Base-by-base conservation (phyloP, 2,888 invertebrate species). In the Dichetophora obliterata region DNA sequence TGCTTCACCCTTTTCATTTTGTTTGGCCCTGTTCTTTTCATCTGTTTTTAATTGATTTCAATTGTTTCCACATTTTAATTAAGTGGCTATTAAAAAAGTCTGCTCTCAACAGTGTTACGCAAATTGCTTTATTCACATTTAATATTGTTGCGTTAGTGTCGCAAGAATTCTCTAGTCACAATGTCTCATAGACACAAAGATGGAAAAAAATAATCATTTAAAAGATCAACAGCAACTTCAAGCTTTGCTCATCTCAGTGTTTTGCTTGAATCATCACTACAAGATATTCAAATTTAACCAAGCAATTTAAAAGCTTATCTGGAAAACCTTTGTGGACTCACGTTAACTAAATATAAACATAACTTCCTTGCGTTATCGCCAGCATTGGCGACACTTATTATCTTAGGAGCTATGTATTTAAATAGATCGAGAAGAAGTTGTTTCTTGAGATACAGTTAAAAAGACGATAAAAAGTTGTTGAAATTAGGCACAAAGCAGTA, bases 281-380 rank as follows among this genome's bases (percentile, higher is more conserved):
- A n/a, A 22, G 9, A 14, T 22, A 22, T 2, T 54, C 43, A 11
- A 11, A 11, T 43, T 14, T 24, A 59, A 59, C 24, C 6, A 14
- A 1, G 3, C 9, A 11, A 9, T 11, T 22, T 54, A 63, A 31
- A 31, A 24, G 3, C 80, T 77, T 77, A 79, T 77, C 78, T 71
- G 70, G 75, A 76, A 73, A 78, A 82, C 79, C 81, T 85, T 81
- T 86, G 85, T 86, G 75, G 84, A 84, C 85, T 85, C 85, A 85
- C 85, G 86, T 85, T 84, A 82, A 65, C 79, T 81, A 85, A 85
- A 84, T 78, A 84, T 77, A 43, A 70, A 79, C 54, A 76, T 14
- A 24, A 22, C 22, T 11, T 24, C 19, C 48, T n/a, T 61, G 14
- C 43, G 43, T 43, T 43, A 6, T 43, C 43, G 11, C 43, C 11